Evolutionary conservation across 1,140 invertebrate genomes (phyloP).

Genomic region (Orussus abietinus): DNA sequence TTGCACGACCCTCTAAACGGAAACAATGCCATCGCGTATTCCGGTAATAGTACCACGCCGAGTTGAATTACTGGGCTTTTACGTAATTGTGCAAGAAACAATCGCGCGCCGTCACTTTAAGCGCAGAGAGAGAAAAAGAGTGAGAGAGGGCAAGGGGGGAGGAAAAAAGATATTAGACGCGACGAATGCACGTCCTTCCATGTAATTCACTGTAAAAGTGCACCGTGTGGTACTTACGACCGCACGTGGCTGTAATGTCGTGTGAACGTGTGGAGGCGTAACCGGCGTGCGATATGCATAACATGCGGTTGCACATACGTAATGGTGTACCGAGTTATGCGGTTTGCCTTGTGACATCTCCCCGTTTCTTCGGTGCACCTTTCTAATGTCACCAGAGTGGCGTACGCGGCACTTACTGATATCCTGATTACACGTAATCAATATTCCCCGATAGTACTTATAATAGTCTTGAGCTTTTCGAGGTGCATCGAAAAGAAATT

Average conservation of each 20-base stretch:
- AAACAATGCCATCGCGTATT: constrained; percentile 11
- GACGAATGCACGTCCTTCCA: not conserved
- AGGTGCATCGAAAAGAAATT: constrained; percentile 1
- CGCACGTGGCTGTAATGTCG: no score
- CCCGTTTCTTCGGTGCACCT: constrained; percentile 28
- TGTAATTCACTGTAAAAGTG: constrained; percentile 5
- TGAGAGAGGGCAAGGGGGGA: no score
- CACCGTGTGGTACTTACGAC: constrained; percentile 11
- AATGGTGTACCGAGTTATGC: constrained; percentile 43
- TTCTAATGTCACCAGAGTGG: constrained; percentile 45
- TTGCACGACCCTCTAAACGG: not conserved
- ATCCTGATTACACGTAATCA: constrained; percentile 4
- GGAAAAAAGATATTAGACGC: no score
- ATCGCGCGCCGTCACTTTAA: no score
- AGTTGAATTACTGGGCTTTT: no score
- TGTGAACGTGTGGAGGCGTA: no score
- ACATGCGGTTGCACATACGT: no score
- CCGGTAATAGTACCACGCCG: no score
- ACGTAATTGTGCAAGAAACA: no score
- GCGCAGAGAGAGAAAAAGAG: no score
- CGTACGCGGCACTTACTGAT: constrained; percentile 13
- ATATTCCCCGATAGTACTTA: not conserved
- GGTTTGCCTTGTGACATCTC: constrained; percentile 51
- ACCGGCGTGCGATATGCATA: no score
- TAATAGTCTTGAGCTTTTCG: no score